These are phyloP conservation scores for Trichosurus vulpecula DNA, from an alignment of 2,797 vertebrate genomes.

Conservation along the genomic window DNA sequence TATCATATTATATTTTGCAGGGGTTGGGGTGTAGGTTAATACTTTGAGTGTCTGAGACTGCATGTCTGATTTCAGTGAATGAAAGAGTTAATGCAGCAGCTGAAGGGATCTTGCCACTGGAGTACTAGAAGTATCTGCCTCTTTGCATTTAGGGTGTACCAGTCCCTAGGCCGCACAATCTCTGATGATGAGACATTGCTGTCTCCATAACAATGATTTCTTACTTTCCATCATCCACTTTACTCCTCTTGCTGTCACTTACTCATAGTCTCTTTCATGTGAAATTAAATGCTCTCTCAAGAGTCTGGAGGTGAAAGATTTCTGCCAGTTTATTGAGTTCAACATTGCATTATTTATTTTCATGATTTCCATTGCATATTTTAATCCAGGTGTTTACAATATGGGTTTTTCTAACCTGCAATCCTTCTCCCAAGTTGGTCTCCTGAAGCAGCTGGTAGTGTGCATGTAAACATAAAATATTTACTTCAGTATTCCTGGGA, in stretches of 20 bases:
- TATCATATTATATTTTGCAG: not conserved
- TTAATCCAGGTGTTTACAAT: constrained; percentile 71
- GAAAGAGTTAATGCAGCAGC: not conserved
- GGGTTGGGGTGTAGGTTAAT: not conserved
- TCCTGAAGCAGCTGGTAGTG: constrained; percentile 53
- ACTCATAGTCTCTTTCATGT: constrained; percentile 21
- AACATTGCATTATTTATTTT: constrained; percentile 60
- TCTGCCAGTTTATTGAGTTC: constrained; percentile 53
- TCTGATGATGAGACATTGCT: not conserved
- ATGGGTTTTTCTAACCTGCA: constrained; percentile 31
- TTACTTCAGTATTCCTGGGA: constrained; percentile 53
- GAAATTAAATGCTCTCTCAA: constrained; percentile 51
- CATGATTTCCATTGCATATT: constrained; percentile 54
- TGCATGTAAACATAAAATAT: constrained; percentile 66
- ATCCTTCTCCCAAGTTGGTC: constrained; percentile 33
- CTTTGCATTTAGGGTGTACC: not conserved
- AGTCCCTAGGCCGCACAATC: not conserved
- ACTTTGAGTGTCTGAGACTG: not conserved
- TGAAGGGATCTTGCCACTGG: not conserved
- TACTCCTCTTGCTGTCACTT: not conserved
- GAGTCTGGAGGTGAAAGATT: constrained; percentile 26
- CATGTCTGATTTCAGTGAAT: not conserved
- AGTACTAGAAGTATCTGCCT: not conserved
- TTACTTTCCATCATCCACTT: not conserved
- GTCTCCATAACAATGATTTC: not conserved